phyloP scores from a whole-genome alignment of 2,113 vertebrate species.

The Leucoraja erinaceus region DNA sequence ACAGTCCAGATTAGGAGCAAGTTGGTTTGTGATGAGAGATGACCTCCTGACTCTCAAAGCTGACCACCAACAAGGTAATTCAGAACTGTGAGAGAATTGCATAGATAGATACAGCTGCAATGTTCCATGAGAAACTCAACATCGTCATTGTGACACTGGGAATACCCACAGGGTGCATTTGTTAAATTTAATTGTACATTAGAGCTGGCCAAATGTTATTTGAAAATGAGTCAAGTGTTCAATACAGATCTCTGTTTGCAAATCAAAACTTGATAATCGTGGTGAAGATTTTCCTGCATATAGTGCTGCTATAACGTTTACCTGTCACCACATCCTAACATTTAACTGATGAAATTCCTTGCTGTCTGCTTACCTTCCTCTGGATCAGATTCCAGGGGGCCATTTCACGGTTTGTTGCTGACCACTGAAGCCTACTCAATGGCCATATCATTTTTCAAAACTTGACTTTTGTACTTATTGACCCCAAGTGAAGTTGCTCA shows the following conservation, averaged over 20 bases:
- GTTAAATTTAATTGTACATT: neutral
- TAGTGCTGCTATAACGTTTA: neutral
- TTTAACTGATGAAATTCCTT: neutral
- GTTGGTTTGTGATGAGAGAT: neutral
- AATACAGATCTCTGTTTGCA: neutral
- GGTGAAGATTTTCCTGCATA: neutral
- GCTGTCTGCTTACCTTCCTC: neutral
- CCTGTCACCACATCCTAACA: neutral
- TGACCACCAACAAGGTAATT: neutral
- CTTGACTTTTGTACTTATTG: conserved; percentile 4
- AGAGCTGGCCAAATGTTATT: neutral
- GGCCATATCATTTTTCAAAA: conserved; percentile 8
- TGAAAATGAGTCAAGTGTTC: neutral
- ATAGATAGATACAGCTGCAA: neutral
- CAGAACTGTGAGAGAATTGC: too few species aligned
- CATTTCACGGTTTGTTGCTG: neutral
- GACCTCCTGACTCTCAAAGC: neutral
- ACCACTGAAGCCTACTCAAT: neutral
- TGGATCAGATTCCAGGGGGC: neutral
- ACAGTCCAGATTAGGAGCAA: neutral
- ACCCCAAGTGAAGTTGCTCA: neutral
- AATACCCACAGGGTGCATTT: neutral
- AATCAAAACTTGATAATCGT: too few species aligned
- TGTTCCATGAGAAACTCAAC: neutral
- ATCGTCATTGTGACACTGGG: neutral